Percentiles rank a stretch among this genome's conserved stretches.
Evolutionary conservation across 2,888 invertebrate species (phyloP).

Genomic region (Andrena bicolor): DNA sequence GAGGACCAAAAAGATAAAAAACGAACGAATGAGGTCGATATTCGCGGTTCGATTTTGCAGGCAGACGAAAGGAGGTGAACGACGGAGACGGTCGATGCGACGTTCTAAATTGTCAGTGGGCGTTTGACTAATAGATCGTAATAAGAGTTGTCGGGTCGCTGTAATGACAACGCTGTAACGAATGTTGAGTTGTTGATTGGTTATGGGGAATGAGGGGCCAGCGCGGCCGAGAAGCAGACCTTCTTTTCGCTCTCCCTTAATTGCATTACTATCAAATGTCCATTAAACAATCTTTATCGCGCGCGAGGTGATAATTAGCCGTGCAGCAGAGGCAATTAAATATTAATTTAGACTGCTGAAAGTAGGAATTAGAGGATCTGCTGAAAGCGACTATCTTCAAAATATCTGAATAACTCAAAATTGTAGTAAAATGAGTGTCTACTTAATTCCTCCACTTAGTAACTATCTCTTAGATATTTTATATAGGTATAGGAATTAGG

Average conservation of each 20-base stretch:
- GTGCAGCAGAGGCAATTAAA: neutral
- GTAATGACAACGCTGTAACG: slow-evolving; percentile 68
- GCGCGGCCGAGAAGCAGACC: slow-evolving; percentile 19
- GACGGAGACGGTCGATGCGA: slow-evolving; percentile 65
- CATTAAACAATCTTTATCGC: neutral
- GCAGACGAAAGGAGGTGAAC: slow-evolving; percentile 12
- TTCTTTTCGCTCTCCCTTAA: slow-evolving; percentile 1
- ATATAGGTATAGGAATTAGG: no score
- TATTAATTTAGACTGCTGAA: neutral
- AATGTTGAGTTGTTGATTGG: slow-evolving; percentile 60
- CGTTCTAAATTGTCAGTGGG: slow-evolving; percentile 77
- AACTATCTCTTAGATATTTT: no score
- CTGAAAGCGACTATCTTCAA: no score
- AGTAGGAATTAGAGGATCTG: no score
- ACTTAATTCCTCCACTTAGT: no score
- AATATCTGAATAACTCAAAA: no score
- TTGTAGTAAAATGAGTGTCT: no score
- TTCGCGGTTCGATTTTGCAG: slow-evolving; percentile 38
- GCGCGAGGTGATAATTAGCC: neutral
- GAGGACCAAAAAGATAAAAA: slow-evolving; percentile 3
- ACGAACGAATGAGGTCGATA: slow-evolving; percentile 1
- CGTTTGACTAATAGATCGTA: slow-evolving; percentile 78
- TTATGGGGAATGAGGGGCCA: slow-evolving; percentile 21
- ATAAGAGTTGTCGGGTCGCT: slow-evolving; percentile 72
- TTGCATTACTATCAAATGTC: slow-evolving; percentile 19